Evolutionary conservation across 2,113 vertebrate species (phyloP), one percentile per base, ranked within the genome.

Genomic region (Labrus mixtus): DNA sequence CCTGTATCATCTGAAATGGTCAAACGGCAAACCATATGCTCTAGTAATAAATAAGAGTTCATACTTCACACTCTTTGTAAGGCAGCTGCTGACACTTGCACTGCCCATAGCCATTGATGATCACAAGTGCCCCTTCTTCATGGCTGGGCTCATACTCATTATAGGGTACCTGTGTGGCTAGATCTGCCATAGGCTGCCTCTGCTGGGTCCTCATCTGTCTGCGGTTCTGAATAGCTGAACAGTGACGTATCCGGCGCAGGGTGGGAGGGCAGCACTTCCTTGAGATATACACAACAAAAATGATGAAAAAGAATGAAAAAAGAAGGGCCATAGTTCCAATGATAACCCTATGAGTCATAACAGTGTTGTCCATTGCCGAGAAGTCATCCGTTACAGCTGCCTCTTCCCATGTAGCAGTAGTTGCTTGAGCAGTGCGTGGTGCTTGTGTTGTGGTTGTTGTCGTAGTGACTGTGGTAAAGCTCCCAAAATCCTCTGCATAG

Each of bases 1-100:
- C 93, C 94, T 95, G 94, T 94, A 89, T 94, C 83, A 67, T 94
- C 90, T 93, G 86, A 94, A 93, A 94, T 93, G 93, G 91, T 91
- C 89, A 91, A 93, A 94, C 94, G 93, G 90, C 83, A 86, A 93
- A 93, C 90, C 92, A 91, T 88, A 90, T 90, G 83, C 90, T 88
- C 87, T 91, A 85, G 80, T 80, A 94, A 94, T 95, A 94, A 94
- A 95, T 94, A 94, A 83, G 85, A 90, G 90, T 95, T 97, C 96
- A 98, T 95, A 99, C 98, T 97, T 99, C 98, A 96, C 98, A 99
- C 96, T 99, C 98, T 96, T 99, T 98, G 87, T 98, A 98, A 92
- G 98, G 97, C 95, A 99, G 96, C 92, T 98, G 98, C 96, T 99
- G 98, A 94, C 97, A 99, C 92, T 98, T 98, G 96, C 97, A 98